phyloP scores from a whole-genome alignment of 1,140 invertebrate species.

The Atopsyche davidsoni region DNA sequence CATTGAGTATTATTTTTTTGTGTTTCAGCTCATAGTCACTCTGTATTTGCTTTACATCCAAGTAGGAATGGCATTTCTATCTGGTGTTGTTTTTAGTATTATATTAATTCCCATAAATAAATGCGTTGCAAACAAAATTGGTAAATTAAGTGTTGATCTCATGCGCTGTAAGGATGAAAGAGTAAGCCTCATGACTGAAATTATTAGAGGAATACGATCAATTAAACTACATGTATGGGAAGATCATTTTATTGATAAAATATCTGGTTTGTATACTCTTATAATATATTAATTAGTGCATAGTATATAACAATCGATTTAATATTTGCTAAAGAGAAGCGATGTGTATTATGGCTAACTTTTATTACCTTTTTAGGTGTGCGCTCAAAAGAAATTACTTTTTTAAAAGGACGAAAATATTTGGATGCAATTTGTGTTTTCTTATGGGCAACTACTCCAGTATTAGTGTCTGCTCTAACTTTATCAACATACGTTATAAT shows the following conservation, averaged over 20 bases:
- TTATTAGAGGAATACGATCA: conserved; percentile 77
- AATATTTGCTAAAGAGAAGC: too few relatives aligned
- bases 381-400: conserved; percentile 66
- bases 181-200: conserved; percentile 84
- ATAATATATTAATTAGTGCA: not conserved
- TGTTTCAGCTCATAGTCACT: conserved; percentile 69
- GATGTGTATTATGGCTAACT: not conserved
- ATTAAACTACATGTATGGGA: conserved; percentile 96
- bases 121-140: conserved; percentile 85
- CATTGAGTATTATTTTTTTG: conserved; percentile 22
- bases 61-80: conserved; percentile 86
- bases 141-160: conserved; percentile 74
- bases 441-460: conserved; percentile 98
- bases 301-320: not conserved
- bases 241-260: conserved; percentile 69
- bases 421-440: conserved; percentile 98
- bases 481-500: conserved; percentile 83
- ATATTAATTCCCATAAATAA: conserved; percentile 94
- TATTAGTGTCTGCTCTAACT: conserved; percentile 87
- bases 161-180: conserved; percentile 90
- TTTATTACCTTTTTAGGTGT: conserved; percentile 44
- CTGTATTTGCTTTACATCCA: conserved; percentile 79
- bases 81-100: conserved; percentile 81
- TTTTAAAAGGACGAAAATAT: conserved; percentile 84
- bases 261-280: conserved; percentile 40